Base-by-base conservation (phyloP, 2,888 invertebrate species). In the Argyresthia albistria region DNA sequence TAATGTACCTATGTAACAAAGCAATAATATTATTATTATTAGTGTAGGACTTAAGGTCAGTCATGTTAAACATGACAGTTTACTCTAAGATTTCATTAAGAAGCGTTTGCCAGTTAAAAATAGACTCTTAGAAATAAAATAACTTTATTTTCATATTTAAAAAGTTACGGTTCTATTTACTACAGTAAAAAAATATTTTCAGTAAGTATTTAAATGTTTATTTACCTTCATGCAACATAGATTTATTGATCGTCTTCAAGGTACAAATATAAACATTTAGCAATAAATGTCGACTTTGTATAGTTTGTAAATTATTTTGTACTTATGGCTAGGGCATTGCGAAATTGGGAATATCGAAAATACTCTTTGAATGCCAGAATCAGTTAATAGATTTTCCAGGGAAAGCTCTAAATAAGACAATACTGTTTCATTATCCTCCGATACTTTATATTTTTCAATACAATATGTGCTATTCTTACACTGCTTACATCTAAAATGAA, bases 311-410 rank as follows among this genome's bases (percentile, higher is more conserved):
- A 25, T 25, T 25, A 25, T 46, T 46, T 48, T 49, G 37, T 50
- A 47, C 11, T 49, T 45, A 51, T 42, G 16, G 49, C 53, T 55
- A 57, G 53, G 66, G 76, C 79, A 80, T 78, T 76, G 59, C 61
- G 76, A 80, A 82, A 80, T 68, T 80, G 39, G 80, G 65, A 83
- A 78, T 83, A 83, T 83, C 60, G 57, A 53, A 62, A 67, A 83
- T 84, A 84, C 80, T 84, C 76, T 84, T 82, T 74, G 80, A 79
- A 83, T 81, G 80, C 81, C 63, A 59, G 58, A 42, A 10, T 6
- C 6, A 12, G 6, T 42, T 10, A 10, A 11, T 43, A 48, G 54
- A 51, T 42, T 8, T 12, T 10, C 42, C 1, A 42, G 11, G 12
- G 11, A 12, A 42, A 42, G 42, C 42, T 11, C 10, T 42, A 42